Conservation (phyloP, 1,140 invertebrate species). For the Cyclargus thomasi region DNA sequence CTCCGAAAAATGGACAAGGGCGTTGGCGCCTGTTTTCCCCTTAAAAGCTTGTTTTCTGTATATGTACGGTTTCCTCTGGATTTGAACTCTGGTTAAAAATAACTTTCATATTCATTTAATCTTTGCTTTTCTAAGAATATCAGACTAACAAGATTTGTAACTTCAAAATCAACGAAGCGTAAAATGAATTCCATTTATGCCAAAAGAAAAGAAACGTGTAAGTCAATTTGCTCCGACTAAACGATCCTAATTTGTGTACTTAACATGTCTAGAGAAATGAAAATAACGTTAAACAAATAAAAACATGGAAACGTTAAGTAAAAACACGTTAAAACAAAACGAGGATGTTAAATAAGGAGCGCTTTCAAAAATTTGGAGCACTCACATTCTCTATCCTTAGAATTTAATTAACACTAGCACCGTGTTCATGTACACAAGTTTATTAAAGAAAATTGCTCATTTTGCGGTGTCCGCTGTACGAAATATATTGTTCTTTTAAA, state of each 20-base stretch:
- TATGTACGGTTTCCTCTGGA: no score
- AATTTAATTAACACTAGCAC: background rate
- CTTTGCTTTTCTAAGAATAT: no score
- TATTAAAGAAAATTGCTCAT: background rate
- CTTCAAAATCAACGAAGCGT: background rate
- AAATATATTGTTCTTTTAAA: no score
- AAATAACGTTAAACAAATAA: background rate
- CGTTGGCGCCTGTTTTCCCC: no score
- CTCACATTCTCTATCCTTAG: background rate
- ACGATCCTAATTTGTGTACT: background rate
- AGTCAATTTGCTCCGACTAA: background rate
- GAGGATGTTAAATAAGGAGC: background rate
- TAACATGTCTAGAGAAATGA: background rate
- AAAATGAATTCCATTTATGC: background rate
- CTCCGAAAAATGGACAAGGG: no score
- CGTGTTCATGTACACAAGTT: background rate
- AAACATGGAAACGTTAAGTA: background rate
- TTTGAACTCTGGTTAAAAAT: no score
- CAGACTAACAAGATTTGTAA: background rate
- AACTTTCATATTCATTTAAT: no score
- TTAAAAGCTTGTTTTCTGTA: no score
- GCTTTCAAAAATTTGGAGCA: background rate
- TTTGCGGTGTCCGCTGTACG: background rate
- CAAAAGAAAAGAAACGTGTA: background rate
- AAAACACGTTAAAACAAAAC: background rate